Evolutionary conservation across 2,113 vertebrate genomes (phyloP), one percentile per base, ranked within the genome.

Genomic region (Brachionichthys hirsutus): DNA sequence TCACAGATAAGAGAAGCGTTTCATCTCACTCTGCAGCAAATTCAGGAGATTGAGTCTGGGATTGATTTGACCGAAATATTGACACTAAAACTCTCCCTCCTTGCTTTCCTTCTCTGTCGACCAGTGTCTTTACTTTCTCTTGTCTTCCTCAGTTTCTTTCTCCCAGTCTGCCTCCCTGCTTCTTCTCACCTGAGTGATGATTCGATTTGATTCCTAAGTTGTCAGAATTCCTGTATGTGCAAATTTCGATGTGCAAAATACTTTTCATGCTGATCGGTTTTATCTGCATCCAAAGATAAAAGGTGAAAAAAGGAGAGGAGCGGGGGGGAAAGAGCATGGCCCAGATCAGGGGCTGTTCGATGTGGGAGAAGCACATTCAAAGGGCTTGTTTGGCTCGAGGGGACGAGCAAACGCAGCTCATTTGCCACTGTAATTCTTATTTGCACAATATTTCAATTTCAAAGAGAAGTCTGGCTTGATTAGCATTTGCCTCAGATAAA

Each of bases 361-460:
- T 70, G 48, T 60, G 66, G 68, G 71, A 76, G 65, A 74, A 70
- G 48, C 22, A 2, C 0, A 67, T 84, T 88, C 83, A 85, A 86
- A 88, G 78, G 66, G 69, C 75, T 77, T 12, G 38, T 52, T 67
- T 67, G 67, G 79, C 75, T 77, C 69, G 16, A 41, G 11, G 87
- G 83, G 78, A 83, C 68, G 50, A 19, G 73, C 75, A 87, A 82
- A 85, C 77, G 78, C 81, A 79, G 77, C 85, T 88, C 79, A 77
- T 85, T 87, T 85, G 75, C 83, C 58, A 78, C 72, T 55, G 80
- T 77, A 75, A 80, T 84, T 88, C 83, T 86, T 84, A 83, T 87
- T 88, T 88, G 83, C 80, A 85, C 80, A 85, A 85, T 65, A 89
- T 89, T 89, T 89, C 83, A 89, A 89, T 86, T 89, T 89, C 87